phyloP scores from a whole-genome alignment of 2,888 invertebrate species.

The Caenorhabditis macrosperma region DNA sequence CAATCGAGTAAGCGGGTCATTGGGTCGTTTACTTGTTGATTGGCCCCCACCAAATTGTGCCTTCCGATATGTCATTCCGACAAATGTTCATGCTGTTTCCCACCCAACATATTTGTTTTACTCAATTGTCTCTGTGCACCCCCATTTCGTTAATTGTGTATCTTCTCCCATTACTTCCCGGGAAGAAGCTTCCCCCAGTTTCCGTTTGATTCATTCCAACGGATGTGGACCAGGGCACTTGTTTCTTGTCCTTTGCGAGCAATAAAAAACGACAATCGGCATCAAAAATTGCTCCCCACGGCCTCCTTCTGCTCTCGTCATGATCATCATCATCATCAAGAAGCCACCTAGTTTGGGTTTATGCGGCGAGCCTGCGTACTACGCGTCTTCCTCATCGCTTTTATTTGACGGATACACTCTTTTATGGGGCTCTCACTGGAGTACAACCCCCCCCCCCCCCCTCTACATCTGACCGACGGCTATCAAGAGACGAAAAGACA shows the following conservation, averaged over 20 bases:
- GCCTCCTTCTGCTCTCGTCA: slow-evolving; percentile 30
- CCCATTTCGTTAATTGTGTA: slow-evolving; percentile 57
- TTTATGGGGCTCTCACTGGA: slow-evolving; percentile 37
- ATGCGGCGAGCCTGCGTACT: slow-evolving; percentile 25
- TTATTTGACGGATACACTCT: slow-evolving; percentile 45
- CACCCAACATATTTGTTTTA: slow-evolving; percentile 53
- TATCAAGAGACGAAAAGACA: slow-evolving; percentile 19
- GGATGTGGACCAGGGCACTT: background rate
- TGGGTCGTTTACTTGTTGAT: slow-evolving; percentile 12
- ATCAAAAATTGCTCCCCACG: slow-evolving; percentile 35
- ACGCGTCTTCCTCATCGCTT: slow-evolving; percentile 7
- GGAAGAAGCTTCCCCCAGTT: background rate
- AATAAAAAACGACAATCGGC: slow-evolving; percentile 39
- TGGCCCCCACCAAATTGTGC: slow-evolving; percentile 29
- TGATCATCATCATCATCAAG: slow-evolving; percentile 38
- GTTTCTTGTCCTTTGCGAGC: background rate
- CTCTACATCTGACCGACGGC: slow-evolving; percentile 6
- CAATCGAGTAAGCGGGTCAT: slow-evolving; percentile 15
- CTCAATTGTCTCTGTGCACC: slow-evolving; percentile 34
- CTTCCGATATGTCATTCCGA: slow-evolving; percentile 30
- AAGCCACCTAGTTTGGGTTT: slow-evolving; percentile 52
- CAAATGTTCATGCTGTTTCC: slow-evolving; percentile 41
- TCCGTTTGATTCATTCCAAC: background rate
- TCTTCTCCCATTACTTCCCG: slow-evolving; percentile 50
- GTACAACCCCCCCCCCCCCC: no score